Evolutionary conservation across 2,113 vertebrate species (phyloP), one percentile per base, ranked within the genome.

Genomic region (Xenopus laevis): DNA sequence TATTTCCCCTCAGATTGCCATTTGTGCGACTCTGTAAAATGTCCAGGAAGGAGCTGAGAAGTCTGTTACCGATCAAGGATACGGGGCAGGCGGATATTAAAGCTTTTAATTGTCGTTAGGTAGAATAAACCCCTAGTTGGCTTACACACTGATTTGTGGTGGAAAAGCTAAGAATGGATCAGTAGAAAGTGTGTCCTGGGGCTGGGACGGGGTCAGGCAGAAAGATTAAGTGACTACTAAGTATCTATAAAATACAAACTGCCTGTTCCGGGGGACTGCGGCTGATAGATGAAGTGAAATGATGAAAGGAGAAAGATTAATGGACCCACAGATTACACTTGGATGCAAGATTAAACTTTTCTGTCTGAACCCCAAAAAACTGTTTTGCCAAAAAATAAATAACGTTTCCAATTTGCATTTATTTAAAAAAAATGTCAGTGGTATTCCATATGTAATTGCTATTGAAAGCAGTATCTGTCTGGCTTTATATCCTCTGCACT

Each of bases 61-160:
- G 73, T 75, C 73, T 75, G 73, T 69, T 68, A 53, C 46, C 61
- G 65, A 75, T 75, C 73, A 75, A 75, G 65, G 73, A 75, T 69
- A 68, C 58, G 62, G 61, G 72, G 60, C 55, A 63, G 23, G 68
- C 65, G 65, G 65, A 75, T 68, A 75, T 75, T 75, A 75, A 62
- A 69, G 58, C 44, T 60, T 74, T 55, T 63, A 52, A 75, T 68
- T 75, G 53, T 53, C 63, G 10, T n/a, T 17, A 62, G 16, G 65
- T 53, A 69, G 62, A 63, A 52, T 52, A 69, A 75, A 68, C 66
- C 18, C 47, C 45, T 4, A 27, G 23, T 27, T 4, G 4, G 23
- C 23, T 27, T 4, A 27, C 23, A n/a, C 10, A 33, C 9, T 64
- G 11, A 12, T 57, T 46, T 20, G 45, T 7, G 2, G 21, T 17